A percentile compares a stretch with the other conserved stretches of the same genome.
Conservation (phyloP, 2,113 vertebrate species). For the Grammomys surdaster region DNA sequence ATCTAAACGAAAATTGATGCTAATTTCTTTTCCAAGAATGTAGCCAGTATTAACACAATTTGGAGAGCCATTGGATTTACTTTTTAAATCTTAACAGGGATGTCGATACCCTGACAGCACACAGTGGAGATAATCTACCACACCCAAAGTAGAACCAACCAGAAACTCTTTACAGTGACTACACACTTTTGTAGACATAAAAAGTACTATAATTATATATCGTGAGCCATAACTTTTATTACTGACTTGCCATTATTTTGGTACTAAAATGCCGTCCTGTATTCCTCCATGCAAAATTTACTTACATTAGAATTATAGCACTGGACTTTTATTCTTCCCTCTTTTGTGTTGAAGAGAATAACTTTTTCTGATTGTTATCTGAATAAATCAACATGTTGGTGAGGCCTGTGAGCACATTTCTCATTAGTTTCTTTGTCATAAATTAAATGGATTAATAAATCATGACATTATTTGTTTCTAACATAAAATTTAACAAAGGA, state of each 20-base stretch:
- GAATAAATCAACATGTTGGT: constrained; percentile 49
- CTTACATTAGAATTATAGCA: constrained; percentile 48
- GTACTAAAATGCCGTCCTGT: constrained; percentile 20
- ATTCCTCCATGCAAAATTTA: constrained; percentile 62
- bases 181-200: constrained; percentile 11
- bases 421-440: constrained; percentile 57
- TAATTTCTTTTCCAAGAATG: constrained; percentile 73
- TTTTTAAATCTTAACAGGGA: constrained; percentile 73
- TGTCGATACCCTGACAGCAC: constrained; percentile 42
- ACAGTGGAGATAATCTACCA: constrained; percentile 37
- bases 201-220: constrained; percentile 60
- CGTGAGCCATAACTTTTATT: constrained; percentile 55
- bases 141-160: constrained; percentile 55
- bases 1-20: constrained; percentile 70
- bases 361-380: constrained; percentile 53
- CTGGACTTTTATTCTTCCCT: neutral
- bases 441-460: constrained; percentile 63
- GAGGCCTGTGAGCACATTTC: constrained; percentile 47
- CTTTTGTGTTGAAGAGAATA: constrained; percentile 47
- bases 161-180: constrained; percentile 59
- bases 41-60: constrained; percentile 71
- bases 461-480: constrained; percentile 37
- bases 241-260: constrained; percentile 54
- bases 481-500: constrained; percentile 52
- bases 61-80: constrained; percentile 66